Base-by-base conservation (phyloP, 2,888 invertebrate species). In the Germaria angustata region DNA sequence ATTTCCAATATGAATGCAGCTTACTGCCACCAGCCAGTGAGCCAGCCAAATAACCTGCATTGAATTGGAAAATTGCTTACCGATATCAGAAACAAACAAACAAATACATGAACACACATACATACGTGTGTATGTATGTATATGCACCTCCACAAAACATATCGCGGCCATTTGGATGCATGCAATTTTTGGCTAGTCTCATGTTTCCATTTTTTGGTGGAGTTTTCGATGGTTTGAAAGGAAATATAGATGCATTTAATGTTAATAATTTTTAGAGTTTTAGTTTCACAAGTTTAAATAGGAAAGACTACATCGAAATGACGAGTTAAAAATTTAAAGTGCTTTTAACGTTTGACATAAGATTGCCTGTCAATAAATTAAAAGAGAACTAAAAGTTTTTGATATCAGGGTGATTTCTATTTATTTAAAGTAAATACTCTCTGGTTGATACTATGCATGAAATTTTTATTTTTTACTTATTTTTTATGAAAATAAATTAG, bases 31-130 rank as follows among this genome's bases (percentile, higher is more conserved):
- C 53, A 78, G 72, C 59, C 55, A 78, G 36, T 17, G 39, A 59
- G 9, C 57, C 39, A 41, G 11, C 63, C 22, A 65, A 65, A 46
- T 34, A 97, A 92, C 59, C 59, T 77, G 51, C 81, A 77, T 39
- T 72, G 77, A 66, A 78, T 71, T 81, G 81, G 77, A 81, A 77
- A 81, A 77, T 81, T 82, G 78, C 75, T 82, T 79, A 82, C 75
- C 78, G 81, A 65, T 79, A 79, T 65, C 65, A 51, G 73, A 69
- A 78, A 82, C 17, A 69, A 69, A 82, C 17, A 69, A 69, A 78
- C 51, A 73, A 22, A 36, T 53, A 39, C 65, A 72, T 71, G 32
- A 20, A 75, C 44, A 39, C 4, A 4, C 7, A 6, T 36, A 36
- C 36, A 36, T 39, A 39, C n/a, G 13, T n/a, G 1, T 13, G 4